Conservation (phyloP, 2,888 invertebrate species). For the Xylophagus ater region DNA sequence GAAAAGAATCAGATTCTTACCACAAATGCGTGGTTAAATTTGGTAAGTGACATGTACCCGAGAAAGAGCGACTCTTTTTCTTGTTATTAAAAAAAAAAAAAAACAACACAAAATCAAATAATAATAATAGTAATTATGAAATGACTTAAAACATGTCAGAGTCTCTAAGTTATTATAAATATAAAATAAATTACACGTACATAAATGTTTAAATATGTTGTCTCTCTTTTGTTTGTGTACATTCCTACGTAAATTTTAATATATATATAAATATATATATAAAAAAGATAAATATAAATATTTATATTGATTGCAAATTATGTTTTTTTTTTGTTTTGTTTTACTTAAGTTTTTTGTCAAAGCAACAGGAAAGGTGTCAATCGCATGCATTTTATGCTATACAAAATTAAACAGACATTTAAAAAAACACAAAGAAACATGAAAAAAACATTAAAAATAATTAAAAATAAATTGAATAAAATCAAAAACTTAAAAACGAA, state of each 20-base stretch:
- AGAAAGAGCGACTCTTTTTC: constrained; percentile 18
- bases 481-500: too few relatives aligned
- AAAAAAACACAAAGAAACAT: constrained; percentile 7
- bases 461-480: constrained; percentile 9
- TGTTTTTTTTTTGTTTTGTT: too few relatives aligned
- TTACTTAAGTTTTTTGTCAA: too few relatives aligned
- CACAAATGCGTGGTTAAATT: constrained; percentile 95
- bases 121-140: not conserved
- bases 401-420: too few relatives aligned
- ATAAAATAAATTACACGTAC: not conserved
- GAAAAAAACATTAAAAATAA: constrained; percentile 15
- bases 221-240: constrained; percentile 6
- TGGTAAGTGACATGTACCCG: constrained; percentile 72
- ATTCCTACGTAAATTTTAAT: too few relatives aligned
- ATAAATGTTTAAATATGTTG: constrained; percentile 10
- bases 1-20: constrained; percentile 99
- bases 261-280: too few relatives aligned
- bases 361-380: too few relatives aligned
- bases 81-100: constrained; percentile 6
- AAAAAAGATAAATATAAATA: too few relatives aligned
- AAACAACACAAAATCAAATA: constrained; percentile 6
- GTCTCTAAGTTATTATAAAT: not conserved
- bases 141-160: not conserved
- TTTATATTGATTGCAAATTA: too few relatives aligned
- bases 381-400: too few relatives aligned